Evolutionary conservation across 2,888 invertebrate genomes (phyloP).

Genomic region (Nineta flava): DNA sequence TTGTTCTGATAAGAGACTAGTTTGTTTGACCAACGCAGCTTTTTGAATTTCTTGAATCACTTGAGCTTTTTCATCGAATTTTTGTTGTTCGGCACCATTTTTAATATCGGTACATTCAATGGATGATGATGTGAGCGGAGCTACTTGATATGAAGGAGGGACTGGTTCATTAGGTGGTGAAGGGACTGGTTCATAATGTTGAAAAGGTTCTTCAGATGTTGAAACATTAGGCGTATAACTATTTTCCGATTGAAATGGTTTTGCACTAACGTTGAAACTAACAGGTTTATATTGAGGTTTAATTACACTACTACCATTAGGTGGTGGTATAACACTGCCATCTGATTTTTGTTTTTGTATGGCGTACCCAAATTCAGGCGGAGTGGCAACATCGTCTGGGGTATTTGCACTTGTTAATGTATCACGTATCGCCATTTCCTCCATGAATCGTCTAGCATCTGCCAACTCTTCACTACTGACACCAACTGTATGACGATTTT

Average conservation of each 20-base stretch:
- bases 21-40: not conserved
- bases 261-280: conserved; percentile 22
- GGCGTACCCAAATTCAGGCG: conserved; percentile 13
- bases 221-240: conserved; percentile 18
- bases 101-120: too few species aligned
- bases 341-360: conserved; percentile 33
- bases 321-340: conserved; percentile 21
- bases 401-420: conserved; percentile 15
- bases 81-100: too few species aligned
- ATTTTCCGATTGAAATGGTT: conserved; percentile 19
- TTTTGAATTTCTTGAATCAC: not conserved
- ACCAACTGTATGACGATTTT: conserved; percentile 65
- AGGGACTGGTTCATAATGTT: too few species aligned
- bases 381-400: conserved; percentile 4
- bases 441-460: conserved; percentile 58
- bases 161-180: too few species aligned
- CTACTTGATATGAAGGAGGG: too few species aligned
- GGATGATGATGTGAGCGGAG: too few species aligned
- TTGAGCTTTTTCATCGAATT: not conserved
- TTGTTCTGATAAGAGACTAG: not conserved
- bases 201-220: conserved; percentile 19
- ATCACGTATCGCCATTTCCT: conserved; percentile 38
- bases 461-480: conserved; percentile 69
- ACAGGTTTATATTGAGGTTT: too few species aligned
- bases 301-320: conserved; percentile 18